Conservation (phyloP, 2,888 invertebrate species). For the Drosophila multiciliata region DNA sequence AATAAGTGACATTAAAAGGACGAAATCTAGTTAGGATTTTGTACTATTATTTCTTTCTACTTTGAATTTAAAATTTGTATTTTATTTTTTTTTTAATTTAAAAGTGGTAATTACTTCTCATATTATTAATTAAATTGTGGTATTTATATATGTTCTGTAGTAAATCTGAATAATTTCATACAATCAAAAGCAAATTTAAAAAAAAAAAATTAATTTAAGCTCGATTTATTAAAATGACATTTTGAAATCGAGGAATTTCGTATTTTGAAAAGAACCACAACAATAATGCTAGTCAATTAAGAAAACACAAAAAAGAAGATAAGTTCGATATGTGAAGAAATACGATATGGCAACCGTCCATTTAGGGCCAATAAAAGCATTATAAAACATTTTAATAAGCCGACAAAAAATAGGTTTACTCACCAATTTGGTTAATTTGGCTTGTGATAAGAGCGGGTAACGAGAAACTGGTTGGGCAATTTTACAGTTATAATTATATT, state of each 20-base stretch:
- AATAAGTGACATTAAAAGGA: neutral
- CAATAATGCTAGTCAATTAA: neutral
- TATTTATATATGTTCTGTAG: too few relatives aligned
- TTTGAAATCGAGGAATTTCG: neutral
- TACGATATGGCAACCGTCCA: neutral
- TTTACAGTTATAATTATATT: slow-evolving; percentile 40
- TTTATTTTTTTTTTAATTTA: neutral
- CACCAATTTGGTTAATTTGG: slow-evolving; percentile 40
- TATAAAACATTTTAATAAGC: neutral
- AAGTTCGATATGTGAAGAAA: neutral
- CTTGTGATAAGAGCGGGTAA: slow-evolving; percentile 40
- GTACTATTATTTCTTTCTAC: neutral
- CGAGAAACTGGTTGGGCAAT: slow-evolving; percentile 43
- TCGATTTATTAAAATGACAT: neutral
- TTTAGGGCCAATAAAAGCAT: slow-evolving; percentile 4
- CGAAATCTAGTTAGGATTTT: neutral
- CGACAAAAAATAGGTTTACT: slow-evolving; percentile 33
- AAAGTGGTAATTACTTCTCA: neutral
- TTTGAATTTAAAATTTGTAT: too few relatives aligned
- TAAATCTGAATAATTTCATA: too few relatives aligned
- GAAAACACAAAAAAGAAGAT: neutral
- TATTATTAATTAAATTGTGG: neutral
- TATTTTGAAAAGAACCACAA: neutral
- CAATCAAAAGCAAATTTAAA: neutral
- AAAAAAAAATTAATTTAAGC: neutral